A percentile compares a stretch with the other conserved stretches of the same genome.
phyloP scores from a whole-genome alignment of 2,888 invertebrate species.

The Stictocephala bisonia region DNA sequence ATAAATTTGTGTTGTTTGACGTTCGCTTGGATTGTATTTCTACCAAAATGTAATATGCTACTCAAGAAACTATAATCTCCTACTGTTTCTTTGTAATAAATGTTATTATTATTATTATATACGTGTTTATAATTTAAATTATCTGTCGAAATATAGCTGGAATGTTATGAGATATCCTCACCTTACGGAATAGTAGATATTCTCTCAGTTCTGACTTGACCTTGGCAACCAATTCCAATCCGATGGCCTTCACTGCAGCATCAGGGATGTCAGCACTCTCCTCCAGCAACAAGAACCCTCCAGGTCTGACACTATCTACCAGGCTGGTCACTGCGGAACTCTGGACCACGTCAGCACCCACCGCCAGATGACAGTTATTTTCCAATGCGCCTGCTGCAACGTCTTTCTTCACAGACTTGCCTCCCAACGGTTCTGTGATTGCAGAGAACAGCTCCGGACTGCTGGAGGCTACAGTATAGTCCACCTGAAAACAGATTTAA shows the following conservation, averaged over 20 bases:
- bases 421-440: conserved; percentile 70
- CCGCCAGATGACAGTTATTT: conserved; percentile 74
- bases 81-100: too few relatives aligned
- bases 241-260: conserved; percentile 60
- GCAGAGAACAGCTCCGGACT: conserved; percentile 69
- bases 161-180: too few relatives aligned
- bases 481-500: conserved; percentile 64
- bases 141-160: too few relatives aligned
- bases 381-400: conserved; percentile 70
- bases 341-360: conserved; percentile 74
- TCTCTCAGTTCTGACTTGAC: conserved; percentile 74
- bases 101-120: too few relatives aligned
- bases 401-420: conserved; percentile 76
- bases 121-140: too few relatives aligned
- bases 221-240: conserved; percentile 70
- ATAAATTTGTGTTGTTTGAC: too few relatives aligned
- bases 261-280: conserved; percentile 68
- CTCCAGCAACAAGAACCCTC: conserved; percentile 80
- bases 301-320: conserved; percentile 72
- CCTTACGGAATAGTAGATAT: conserved; percentile 76
- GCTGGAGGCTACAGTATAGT: conserved; percentile 70
- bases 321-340: conserved; percentile 69
- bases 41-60: too few relatives aligned
- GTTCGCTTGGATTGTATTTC: too few relatives aligned
- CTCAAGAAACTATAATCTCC: too few relatives aligned